phyloP scores from a whole-genome alignment of 2,113 vertebrate genomes.

The Cochlearius cochlearius region DNA sequence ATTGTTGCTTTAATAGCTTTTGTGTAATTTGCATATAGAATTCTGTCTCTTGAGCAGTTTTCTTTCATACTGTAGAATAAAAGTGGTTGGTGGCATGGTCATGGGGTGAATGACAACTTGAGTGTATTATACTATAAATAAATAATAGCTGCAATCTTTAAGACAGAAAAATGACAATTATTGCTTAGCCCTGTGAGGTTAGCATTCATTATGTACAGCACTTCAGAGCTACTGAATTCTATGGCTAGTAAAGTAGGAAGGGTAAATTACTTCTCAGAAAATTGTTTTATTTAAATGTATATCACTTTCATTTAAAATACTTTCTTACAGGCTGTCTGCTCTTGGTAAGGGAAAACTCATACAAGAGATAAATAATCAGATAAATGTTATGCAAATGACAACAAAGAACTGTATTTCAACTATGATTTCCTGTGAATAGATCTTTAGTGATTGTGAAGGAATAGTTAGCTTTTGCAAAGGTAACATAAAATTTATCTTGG shows the following conservation, averaged over 20 bases:
- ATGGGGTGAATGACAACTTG: background rate
- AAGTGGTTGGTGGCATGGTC: background rate
- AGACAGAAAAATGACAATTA: slow-evolving; percentile 22
- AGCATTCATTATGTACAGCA: background rate
- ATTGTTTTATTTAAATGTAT: slow-evolving; percentile 12
- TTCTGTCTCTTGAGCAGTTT: background rate
- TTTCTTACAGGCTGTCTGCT: background rate
- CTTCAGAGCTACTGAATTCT: slow-evolving; percentile 4
- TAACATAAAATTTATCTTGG: background rate
- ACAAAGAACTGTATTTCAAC: background rate
- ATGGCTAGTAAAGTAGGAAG: background rate
- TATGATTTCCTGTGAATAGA: background rate
- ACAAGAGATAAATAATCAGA: background rate
- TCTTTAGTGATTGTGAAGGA: background rate
- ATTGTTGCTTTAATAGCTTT: background rate
- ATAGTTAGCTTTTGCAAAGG: background rate
- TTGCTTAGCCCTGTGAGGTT: background rate
- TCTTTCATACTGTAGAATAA: background rate
- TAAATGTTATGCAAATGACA: slow-evolving; percentile 16
- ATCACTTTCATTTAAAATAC: slow-evolving; percentile 8
- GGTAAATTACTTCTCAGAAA: slow-evolving; percentile 42
- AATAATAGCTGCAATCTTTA: slow-evolving; percentile 42
- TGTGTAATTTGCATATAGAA: background rate
- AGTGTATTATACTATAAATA: slow-evolving; percentile 43
- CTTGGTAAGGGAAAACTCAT: background rate